These are phyloP conservation scores for Sebastiscus albofasciatus DNA, from an alignment of 2,797 vertebrate species.

Conservation along the genomic window DNA sequence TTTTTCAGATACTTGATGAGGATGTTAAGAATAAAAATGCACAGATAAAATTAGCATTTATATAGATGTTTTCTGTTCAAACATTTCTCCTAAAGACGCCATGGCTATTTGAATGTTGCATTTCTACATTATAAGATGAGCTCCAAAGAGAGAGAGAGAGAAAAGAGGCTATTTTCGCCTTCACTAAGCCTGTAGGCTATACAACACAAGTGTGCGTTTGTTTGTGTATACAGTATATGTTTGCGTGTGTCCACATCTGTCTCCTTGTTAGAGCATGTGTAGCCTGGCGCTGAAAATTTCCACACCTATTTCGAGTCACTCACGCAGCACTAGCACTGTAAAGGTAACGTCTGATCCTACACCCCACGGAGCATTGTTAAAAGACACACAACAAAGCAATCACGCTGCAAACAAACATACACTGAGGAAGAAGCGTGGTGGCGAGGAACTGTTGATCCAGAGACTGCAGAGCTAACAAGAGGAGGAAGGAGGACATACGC, in stretches of 20 bases:
- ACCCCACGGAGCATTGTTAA: slow-evolving; percentile 23
- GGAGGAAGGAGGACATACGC: slow-evolving; percentile 3
- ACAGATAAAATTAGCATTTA: slow-evolving; percentile 39
- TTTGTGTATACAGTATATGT: background rate
- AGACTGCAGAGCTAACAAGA: slow-evolving; percentile 22
- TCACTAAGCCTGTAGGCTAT: background rate
- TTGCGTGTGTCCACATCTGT: background rate
- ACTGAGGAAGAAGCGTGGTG: background rate
- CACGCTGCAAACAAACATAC: slow-evolving; percentile 31
- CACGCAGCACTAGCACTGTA: slow-evolving; percentile 12
- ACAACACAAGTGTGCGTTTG: background rate
- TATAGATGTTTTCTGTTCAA: slow-evolving; percentile 33
- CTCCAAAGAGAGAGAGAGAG: background rate
- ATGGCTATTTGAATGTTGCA: slow-evolving; percentile 2
- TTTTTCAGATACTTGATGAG: background rate
- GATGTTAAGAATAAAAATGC: background rate
- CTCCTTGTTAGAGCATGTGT: background rate
- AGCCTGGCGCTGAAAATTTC: slow-evolving; percentile 8
- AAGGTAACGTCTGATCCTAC: slow-evolving; percentile 31
- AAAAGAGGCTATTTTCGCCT: background rate
- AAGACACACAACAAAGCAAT: slow-evolving; percentile 43
- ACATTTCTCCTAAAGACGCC: slow-evolving; percentile 15
- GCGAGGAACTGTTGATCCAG: background rate
- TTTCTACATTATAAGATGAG: background rate
- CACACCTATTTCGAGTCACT: slow-evolving; percentile 25